These are phyloP conservation scores for Athalia rosae DNA, from an alignment of 2,888 invertebrate genomes.

Conservation along the genomic window DNA sequence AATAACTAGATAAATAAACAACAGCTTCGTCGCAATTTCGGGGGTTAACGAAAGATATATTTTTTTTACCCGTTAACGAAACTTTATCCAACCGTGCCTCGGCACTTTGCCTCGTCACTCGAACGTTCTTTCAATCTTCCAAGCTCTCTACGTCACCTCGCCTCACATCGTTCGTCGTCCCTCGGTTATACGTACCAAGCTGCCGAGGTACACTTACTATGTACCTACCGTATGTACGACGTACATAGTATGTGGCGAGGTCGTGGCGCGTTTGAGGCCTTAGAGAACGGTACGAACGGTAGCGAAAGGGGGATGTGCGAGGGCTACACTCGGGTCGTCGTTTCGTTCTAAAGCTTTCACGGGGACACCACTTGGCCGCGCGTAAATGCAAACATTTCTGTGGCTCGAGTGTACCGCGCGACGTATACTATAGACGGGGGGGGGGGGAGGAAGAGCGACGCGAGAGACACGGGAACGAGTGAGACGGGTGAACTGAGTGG, in stretches of 20 bases:
- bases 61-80: not conserved
- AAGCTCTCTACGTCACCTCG: conserved; percentile 34
- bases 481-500: conserved; percentile 52
- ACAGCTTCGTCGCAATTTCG: not conserved
- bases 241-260: conserved; percentile 14
- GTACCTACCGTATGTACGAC: too few relatives aligned
- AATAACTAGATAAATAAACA: not conserved
- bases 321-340: conserved; percentile 50
- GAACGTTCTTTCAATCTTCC: conserved; percentile 43
- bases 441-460: conserved; percentile 9
- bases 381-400: conserved; percentile 67
- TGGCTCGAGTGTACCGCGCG: conserved; percentile 52
- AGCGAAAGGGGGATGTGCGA: conserved; percentile 8
- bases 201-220: too few relatives aligned
- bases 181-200: too few relatives aligned
- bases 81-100: conserved; percentile 20
- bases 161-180: conserved; percentile 39
- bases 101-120: conserved; percentile 36
- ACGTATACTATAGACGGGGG: too few relatives aligned
- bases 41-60: too few relatives aligned
- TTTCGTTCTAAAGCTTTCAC: conserved; percentile 52
- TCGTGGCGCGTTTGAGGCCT: conserved; percentile 8
- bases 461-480: conserved; percentile 13
- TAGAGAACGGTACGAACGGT: conserved; percentile 43
- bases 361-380: conserved; percentile 45